Conservation (phyloP, 2,888 invertebrate genomes). For the Arge pagana region DNA sequence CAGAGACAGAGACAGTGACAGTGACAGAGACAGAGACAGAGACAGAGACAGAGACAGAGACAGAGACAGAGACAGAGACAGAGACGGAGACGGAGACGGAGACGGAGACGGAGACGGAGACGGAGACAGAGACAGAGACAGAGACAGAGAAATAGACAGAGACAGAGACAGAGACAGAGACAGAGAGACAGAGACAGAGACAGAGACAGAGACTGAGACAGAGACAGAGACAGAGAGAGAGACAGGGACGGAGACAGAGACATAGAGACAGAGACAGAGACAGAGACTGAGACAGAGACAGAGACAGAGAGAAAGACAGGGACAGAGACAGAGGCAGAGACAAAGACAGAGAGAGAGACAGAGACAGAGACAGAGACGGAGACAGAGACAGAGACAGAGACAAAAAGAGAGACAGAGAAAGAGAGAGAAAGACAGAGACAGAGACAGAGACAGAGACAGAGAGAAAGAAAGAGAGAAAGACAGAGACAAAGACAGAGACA, state of each 20-base stretch:
- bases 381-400: no score
- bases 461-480: no score
- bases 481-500: no score
- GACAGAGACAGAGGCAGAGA: no score
- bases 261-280: no score
- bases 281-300: no score
- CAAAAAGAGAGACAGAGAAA: no score
- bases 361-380: background rate
- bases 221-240: background rate
- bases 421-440: background rate
- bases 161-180: background rate
- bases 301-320: no score
- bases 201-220: background rate
- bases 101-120: background rate
- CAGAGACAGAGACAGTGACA: background rate
- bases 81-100: background rate
- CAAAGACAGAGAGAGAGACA: background rate
- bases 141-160: no score
- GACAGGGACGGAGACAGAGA: no score
- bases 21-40: background rate
- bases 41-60: background rate
- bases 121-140: no score
- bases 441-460: background rate
- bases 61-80: background rate
- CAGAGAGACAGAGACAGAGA: background rate